Evolutionary conservation across 2,113 vertebrate genomes (phyloP), one percentile per base, ranked within the genome.

Genomic region (Onychostoma macrolepis): DNA sequence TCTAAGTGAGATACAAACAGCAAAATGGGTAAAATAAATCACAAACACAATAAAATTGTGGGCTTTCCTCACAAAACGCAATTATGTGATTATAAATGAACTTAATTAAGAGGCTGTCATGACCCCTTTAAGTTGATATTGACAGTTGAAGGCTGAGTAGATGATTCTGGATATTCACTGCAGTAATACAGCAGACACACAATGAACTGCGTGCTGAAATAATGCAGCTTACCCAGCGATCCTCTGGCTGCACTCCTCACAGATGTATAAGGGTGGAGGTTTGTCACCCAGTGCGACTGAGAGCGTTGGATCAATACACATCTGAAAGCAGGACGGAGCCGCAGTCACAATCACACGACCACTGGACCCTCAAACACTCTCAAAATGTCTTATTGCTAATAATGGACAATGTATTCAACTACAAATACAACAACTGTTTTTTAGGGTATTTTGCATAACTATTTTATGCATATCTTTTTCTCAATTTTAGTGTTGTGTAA

Each of bases 231-330:
- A 99, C 98, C 98, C 97, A 80, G 98, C 96, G 89, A 99, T 99
- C 93, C 97, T 96, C 92, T 99, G 97, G 92, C 98, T 99, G 94
- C 98, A 99, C 92, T 99, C 98, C 92, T 99, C 98, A 90, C 98
- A 99, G 89, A 99, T 97, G 88, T 99, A 99, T 17, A 99, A 90
- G 6, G 98, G 98, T 81, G 98, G 98, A n/a, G 98, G 98, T 71
- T 99, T 99, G 93, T 99, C 98, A 92, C 98, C 98, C 94, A 99
- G 92, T 88, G 98, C 97, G 90, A 99, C 98, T 11, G 98, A 98
- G 82, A 99, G 95, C 36, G 97, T 97, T 7, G 98, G 97, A 88
- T 99, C 98, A 92, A 99, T 98, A 89, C 98, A 99, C 98, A 99
- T 99, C 98, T 99, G 95, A 90, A 45, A 77, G 24, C 56, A n/a